A percentile compares a stretch with the other conserved stretches of the same genome.
Evolutionary conservation across 2,113 vertebrate species (phyloP).

Genomic region (Toxostoma redivivum): DNA sequence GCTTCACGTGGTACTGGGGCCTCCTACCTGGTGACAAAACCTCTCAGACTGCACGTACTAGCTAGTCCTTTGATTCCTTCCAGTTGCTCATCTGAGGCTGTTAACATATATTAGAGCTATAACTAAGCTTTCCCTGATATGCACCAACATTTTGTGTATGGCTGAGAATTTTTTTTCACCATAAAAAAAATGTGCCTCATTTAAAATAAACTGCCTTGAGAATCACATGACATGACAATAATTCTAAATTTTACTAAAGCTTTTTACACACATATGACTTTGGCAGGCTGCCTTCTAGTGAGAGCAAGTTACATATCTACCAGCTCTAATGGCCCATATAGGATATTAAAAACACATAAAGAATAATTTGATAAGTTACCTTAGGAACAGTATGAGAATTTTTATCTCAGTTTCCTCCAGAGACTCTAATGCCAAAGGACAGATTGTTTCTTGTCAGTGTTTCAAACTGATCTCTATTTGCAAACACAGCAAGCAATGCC

Average conservation of each 20-base stretch:
- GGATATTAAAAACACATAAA: background rate
- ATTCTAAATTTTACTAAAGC: background rate
- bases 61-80: background rate
- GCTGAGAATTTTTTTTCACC: background rate
- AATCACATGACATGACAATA: background rate
- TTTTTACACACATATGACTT: background rate
- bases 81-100: background rate
- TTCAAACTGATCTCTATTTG: conserved; percentile 35
- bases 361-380: background rate
- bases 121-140: background rate
- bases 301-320: background rate
- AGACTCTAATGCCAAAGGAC: conserved; percentile 5
- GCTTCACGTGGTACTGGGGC: background rate
- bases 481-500: conserved; percentile 13
- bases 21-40: background rate
- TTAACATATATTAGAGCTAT: background rate
- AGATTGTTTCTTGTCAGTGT: conserved; percentile 26
- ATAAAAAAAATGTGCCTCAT: background rate
- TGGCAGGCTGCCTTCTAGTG: background rate
- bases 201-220: background rate
- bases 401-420: background rate
- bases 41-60: accelerated
- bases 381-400: background rate
- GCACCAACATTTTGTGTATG: background rate
- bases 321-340: background rate